These are phyloP conservation scores for Aplidium turbinatum DNA, from an alignment of 23 tunicate species.

Conservation along the genomic window DNA sequence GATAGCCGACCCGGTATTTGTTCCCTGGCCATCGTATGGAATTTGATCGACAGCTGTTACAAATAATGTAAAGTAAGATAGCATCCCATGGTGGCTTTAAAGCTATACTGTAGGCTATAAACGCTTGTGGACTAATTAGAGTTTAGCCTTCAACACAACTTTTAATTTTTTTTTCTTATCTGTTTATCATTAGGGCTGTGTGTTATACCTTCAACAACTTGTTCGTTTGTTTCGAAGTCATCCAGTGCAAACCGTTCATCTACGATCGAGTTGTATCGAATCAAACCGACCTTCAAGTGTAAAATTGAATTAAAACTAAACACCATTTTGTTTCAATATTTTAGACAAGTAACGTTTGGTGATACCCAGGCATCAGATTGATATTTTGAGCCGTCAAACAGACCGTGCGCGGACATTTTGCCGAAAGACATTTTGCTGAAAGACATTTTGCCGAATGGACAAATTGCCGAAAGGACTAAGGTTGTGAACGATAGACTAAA, in stretches of 20 bases:
- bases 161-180: no score
- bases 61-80: neutral
- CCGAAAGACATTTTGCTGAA: no score
- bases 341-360: conserved; percentile 14
- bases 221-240: conserved; percentile 3
- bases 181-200: no score
- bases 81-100: neutral
- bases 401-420: no score
- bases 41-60: conserved; percentile 39
- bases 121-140: no score
- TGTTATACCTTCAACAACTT: conserved; percentile 5
- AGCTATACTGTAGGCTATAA: no score
- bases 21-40: conserved; percentile 51
- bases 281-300: conserved; percentile 20
- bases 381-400: no score
- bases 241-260: conserved; percentile 12
- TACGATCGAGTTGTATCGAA: conserved; percentile 19
- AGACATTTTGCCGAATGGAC: no score
- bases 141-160: no score
- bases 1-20: conserved; percentile 60
- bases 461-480: no score
- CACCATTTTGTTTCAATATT: neutral
- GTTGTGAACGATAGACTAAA: no score
- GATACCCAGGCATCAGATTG: no score
- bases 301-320: neutral